phyloP scores from a whole-genome alignment of 2,113 vertebrate species.

The Saimiri boliviensis region DNA sequence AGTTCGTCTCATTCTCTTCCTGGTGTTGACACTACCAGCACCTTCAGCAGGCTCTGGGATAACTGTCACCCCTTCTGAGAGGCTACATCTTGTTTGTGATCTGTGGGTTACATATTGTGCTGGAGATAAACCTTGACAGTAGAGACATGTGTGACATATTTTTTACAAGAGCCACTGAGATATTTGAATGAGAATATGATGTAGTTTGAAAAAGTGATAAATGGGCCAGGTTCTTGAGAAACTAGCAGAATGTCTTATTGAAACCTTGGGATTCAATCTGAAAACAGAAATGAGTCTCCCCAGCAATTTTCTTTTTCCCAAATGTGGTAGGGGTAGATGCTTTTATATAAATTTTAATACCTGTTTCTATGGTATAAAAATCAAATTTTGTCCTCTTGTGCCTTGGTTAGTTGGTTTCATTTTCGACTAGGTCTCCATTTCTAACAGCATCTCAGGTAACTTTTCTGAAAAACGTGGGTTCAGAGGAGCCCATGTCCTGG shows the following conservation, averaged over 20 bases:
- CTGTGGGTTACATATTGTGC: not conserved
- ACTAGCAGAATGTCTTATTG: not conserved
- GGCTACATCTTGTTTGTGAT: not conserved
- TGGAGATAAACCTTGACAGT: not conserved
- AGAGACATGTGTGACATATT: not conserved
- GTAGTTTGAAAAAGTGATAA: not conserved
- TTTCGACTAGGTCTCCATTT: not conserved
- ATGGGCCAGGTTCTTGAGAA: constrained; percentile 32
- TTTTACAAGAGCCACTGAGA: constrained; percentile 1
- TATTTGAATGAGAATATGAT: not conserved
- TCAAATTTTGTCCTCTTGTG: not conserved
- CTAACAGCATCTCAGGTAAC: not conserved
- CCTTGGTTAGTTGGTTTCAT: not conserved
- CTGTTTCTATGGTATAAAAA: not conserved
- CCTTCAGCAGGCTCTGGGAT: accelerated
- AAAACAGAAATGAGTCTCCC: not conserved
- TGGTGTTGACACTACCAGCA: accelerated
- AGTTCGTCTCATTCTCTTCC: not conserved
- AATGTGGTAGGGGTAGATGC: not conserved
- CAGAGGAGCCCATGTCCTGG: not conserved
- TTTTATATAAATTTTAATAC: not conserved
- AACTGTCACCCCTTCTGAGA: not conserved
- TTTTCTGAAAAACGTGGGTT: not conserved
- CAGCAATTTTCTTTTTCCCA: not conserved
- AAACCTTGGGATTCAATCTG: not conserved